Evolutionary conservation across 2,113 vertebrate species (phyloP).

Genomic region (Actenoides lindsayi): DNA sequence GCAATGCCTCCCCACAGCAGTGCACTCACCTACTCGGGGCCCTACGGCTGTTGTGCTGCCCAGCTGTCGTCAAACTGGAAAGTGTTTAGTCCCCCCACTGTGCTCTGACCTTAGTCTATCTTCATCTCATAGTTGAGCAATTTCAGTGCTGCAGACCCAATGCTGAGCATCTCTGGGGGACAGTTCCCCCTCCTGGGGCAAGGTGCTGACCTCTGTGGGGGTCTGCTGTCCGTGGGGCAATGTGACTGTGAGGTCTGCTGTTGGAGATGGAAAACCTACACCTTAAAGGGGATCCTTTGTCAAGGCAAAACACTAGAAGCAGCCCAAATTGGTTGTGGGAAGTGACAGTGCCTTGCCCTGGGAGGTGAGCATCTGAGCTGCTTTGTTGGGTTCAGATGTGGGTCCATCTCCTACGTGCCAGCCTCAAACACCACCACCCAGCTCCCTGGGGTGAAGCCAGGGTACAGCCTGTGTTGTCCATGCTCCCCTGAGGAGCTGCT

Average conservation of each 20-base stretch:
- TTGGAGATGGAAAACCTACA: not conserved
- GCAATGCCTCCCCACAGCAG: not conserved
- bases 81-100: fast-evolving
- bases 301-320: not conserved
- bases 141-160: not conserved
- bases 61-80: not conserved
- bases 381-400: fast-evolving
- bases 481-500: not conserved
- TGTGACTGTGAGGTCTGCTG: fast-evolving
- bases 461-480: not conserved
- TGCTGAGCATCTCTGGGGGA: not conserved
- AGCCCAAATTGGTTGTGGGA: fast-evolving
- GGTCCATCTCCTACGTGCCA: not conserved
- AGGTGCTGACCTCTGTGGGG: fast-evolving
- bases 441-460: not conserved
- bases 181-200: fast-evolving
- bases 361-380: not conserved
- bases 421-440: not conserved
- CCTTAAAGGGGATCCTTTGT: not conserved
- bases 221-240: too few species aligned
- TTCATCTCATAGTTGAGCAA: not conserved
- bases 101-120: not conserved
- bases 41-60: not conserved
- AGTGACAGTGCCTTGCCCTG: fast-evolving
- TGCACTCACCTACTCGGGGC: fast-evolving